Evolutionary conservation across 2,888 invertebrate species (phyloP).

Genomic region (Vannuccia rotundouncinata): DNA sequence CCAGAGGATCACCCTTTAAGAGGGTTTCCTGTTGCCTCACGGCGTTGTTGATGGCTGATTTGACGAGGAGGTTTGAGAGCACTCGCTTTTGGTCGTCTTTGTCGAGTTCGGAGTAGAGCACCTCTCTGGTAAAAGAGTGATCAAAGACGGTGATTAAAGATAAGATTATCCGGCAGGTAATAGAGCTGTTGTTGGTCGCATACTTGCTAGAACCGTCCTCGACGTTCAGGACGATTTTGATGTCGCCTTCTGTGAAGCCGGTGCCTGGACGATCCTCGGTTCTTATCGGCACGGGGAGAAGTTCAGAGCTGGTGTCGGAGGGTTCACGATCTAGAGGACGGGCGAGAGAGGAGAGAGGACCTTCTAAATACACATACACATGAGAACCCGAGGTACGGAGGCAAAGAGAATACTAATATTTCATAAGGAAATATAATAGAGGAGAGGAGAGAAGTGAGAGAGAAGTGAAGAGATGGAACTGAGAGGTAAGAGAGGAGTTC

Average conservation of each 20-base stretch:
- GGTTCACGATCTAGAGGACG: too few relatives aligned
- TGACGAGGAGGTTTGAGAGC: constrained; percentile 53
- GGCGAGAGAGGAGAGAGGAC: too few relatives aligned
- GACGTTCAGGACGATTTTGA: not conserved
- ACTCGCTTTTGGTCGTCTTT: constrained; percentile 49
- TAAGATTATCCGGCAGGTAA: not conserved
- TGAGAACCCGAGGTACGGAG: too few relatives aligned
- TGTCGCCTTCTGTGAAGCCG: constrained; percentile 12
- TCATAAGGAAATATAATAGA: too few relatives aligned
- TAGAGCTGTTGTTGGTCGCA: too few relatives aligned
- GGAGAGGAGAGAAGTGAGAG: too few relatives aligned
- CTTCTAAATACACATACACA: too few relatives aligned
- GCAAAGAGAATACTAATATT: too few relatives aligned
- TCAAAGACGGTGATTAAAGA: too few relatives aligned
- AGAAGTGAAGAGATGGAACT: too few relatives aligned
- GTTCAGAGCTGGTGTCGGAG: not conserved
- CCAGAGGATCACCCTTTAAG: not conserved
- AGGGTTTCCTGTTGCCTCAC: constrained; percentile 51
- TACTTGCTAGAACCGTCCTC: not conserved
- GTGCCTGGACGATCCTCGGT: not conserved
- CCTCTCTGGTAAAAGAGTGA: constrained; percentile 42
- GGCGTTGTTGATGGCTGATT: constrained; percentile 54
- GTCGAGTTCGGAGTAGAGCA: constrained; percentile 49
- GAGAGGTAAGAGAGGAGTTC: too few relatives aligned
- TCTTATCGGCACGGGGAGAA: not conserved